A percentile compares a stretch with the other conserved stretches of the same genome.
Conservation (phyloP, 2,888 invertebrate species). For the Myopa tessellatipennis region DNA sequence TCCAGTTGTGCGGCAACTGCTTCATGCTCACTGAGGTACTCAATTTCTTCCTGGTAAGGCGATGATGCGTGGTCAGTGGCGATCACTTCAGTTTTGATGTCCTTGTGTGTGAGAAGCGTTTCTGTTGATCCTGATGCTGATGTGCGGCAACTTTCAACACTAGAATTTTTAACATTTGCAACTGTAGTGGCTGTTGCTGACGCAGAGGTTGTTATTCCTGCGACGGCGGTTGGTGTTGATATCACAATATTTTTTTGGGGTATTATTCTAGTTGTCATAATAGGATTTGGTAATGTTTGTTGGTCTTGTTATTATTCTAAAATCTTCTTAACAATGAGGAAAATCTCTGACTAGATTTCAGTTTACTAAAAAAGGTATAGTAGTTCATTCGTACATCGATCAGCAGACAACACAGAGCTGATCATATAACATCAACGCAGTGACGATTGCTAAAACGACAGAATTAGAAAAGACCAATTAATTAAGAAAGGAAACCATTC, state of each 20-base stretch:
- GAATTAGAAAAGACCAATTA: too few relatives aligned
- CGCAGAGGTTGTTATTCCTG: conserved; percentile 33
- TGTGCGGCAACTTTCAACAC: conserved; percentile 12
- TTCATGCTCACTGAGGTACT: conserved; percentile 55
- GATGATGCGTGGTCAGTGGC: conserved; percentile 50
- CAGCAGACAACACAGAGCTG: not conserved
- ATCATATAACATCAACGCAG: not conserved
- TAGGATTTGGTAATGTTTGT: conserved; percentile 45
- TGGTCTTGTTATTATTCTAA: conserved; percentile 6
- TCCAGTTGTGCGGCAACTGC: conserved; percentile 59
- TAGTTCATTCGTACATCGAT: conserved; percentile 9
- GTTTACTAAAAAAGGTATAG: conserved; percentile 41
- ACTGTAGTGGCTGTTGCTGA: conserved; percentile 29
- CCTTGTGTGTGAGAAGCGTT: conserved; percentile 41
- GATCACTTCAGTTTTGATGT: conserved; percentile 55
- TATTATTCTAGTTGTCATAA: conserved; percentile 66
- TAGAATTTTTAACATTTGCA: conserved; percentile 8
- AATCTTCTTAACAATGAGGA: conserved; percentile 36
- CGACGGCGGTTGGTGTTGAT: conserved; percentile 53
- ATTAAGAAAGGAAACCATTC: too few relatives aligned
- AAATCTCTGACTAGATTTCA: conserved; percentile 55
- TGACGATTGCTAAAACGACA: too few relatives aligned
- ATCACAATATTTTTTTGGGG: conserved; percentile 65
- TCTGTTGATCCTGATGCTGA: conserved; percentile 31
- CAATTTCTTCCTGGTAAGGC: conserved; percentile 51